A percentile compares a stretch with the other conserved stretches of the same genome.
These are phyloP conservation scores for Etheostoma spectabile DNA, from an alignment of 2,113 vertebrate genomes.

Conservation along the genomic window DNA sequence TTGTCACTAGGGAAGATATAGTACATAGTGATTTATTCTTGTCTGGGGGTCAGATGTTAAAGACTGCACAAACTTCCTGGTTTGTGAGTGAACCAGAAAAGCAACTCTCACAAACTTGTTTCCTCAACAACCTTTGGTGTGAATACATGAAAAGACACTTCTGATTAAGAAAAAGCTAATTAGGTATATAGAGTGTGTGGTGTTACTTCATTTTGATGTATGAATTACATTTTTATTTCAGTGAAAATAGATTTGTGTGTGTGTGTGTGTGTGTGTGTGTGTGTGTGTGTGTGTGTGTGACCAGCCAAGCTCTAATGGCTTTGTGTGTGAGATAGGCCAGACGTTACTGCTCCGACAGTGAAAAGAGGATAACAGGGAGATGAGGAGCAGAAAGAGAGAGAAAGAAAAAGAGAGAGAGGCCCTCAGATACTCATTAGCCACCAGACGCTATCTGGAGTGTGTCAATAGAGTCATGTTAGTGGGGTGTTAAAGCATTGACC, in stretches of 20 bases:
- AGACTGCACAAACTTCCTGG: conserved; percentile 70
- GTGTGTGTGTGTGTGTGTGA: conserved; percentile 20
- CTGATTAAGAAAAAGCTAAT: conserved; percentile 9
- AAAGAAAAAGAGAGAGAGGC: conserved; percentile 79
- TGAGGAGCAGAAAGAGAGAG: conserved; percentile 79
- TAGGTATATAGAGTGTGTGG: background rate
- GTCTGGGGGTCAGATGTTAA: conserved; percentile 72
- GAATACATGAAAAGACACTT: background rate
- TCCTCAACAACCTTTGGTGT: conserved; percentile 23
- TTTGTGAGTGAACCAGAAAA: conserved; percentile 56
- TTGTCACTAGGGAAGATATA: conserved; percentile 63
- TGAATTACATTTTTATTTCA: background rate
- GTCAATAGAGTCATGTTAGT: conserved; percentile 91
- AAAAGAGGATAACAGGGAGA: conserved; percentile 81
- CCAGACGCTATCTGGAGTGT: conserved; percentile 90
- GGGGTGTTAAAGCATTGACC: conserved; percentile 87
- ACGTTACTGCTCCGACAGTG: conserved; percentile 74
- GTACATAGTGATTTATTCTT: conserved; percentile 64
- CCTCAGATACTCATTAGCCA: conserved; percentile 91
- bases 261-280: conserved; percentile 25
- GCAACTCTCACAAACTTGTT: conserved; percentile 26
- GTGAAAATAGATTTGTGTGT: background rate
- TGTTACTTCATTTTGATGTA: background rate
- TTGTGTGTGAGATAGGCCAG: conserved; percentile 73
- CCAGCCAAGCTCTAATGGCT: conserved; percentile 66